Conservation (phyloP, 2,888 invertebrate genomes). For the Troilus luridus region DNA sequence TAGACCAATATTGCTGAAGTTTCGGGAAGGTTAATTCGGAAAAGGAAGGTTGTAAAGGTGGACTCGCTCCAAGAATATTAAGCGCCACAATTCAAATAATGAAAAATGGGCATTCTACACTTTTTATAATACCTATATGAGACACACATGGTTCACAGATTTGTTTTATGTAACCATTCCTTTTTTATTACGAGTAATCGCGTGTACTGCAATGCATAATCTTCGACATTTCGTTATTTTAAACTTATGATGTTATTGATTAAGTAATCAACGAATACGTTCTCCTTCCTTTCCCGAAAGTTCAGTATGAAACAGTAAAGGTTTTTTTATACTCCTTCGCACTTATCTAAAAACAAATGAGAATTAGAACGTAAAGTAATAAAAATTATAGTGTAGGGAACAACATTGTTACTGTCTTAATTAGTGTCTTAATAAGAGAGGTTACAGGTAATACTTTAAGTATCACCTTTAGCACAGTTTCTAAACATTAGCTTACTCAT, state of each 20-base stretch:
- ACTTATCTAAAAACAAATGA: neutral
- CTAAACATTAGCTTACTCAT: neutral
- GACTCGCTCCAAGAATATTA: constrained; percentile 22
- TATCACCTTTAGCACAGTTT: neutral
- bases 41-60: constrained; percentile 49
- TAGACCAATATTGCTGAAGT: neutral
- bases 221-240: neutral
- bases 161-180: neutral
- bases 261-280: neutral
- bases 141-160: neutral
- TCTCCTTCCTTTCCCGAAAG: neutral
- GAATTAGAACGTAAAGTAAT: neutral
- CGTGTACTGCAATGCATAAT: neutral
- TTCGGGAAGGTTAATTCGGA: constrained; percentile 46
- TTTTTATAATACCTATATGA: neutral
- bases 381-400: neutral
- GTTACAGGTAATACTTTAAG: neutral
- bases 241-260: neutral
- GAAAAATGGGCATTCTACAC: neutral
- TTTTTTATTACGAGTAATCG: neutral
- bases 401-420: neutral
- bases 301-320: neutral
- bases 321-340: neutral
- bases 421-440: too few relatives aligned
- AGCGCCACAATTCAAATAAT: constrained; percentile 21